phyloP scores from a whole-genome alignment of 2,113 vertebrate genomes.

The Macquaria ambigua region DNA sequence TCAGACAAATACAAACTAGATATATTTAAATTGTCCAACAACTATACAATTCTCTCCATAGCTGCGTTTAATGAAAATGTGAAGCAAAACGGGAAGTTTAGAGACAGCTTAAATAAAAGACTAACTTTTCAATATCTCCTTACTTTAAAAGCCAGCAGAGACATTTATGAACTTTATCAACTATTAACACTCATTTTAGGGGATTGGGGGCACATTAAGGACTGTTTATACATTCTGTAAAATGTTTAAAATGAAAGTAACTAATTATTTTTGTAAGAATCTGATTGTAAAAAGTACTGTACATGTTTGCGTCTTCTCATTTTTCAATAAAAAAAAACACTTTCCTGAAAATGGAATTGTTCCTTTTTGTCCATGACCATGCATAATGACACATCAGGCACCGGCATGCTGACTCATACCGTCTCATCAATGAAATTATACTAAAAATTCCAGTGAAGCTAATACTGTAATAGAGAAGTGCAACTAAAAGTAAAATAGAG shows the following conservation, averaged over 20 bases:
- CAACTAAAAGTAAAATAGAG: constrained; percentile 58
- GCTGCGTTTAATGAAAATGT: background rate
- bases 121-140: background rate
- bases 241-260: background rate
- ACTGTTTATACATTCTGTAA: background rate
- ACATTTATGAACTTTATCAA: background rate
- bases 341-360: background rate
- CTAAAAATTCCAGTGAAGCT: constrained; percentile 12
- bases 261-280: constrained; percentile 38
- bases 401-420: background rate
- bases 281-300: background rate
- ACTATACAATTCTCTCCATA: background rate
- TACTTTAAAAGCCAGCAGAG: background rate
- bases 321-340: constrained; percentile 6
- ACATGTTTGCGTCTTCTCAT: constrained; percentile 1
- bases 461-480: constrained; percentile 33
- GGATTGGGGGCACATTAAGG: background rate
- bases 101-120: background rate
- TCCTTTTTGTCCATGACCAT: background rate
- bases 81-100: background rate
- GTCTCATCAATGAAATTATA: background rate
- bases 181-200: background rate
- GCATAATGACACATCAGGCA: background rate
- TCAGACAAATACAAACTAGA: background rate
- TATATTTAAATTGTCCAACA: background rate